phyloP scores from a whole-genome alignment of 1,140 invertebrate genomes.

The Dendrolimus punctatus region DNA sequence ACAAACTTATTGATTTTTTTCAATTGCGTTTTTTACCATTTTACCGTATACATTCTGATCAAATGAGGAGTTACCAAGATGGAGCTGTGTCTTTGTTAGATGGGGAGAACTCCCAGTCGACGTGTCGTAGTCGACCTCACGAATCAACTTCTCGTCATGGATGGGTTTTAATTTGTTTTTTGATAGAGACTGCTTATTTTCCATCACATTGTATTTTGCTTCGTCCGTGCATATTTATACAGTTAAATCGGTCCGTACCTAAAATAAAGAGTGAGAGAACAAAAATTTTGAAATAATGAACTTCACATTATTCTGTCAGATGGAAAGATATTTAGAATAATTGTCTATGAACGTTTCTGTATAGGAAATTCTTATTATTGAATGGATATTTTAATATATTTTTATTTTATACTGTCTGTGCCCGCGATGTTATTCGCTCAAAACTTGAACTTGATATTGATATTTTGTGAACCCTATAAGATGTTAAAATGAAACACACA shows the following conservation, averaged over 20 bases:
- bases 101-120: slow-evolving; percentile 18
- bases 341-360: slow-evolving; percentile 10
- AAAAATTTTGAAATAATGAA: slow-evolving; percentile 33
- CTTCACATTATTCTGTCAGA: slow-evolving; percentile 35
- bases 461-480: too few relatives aligned
- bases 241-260: slow-evolving; percentile 17
- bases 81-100: slow-evolving; percentile 30
- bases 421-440: too few relatives aligned
- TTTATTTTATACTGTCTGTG: too few relatives aligned
- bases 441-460: too few relatives aligned
- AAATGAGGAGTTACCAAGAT: slow-evolving; percentile 27
- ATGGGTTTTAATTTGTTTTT: slow-evolving; percentile 50
- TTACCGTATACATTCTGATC: too few relatives aligned
- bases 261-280: slow-evolving; percentile 20
- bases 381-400: too few relatives aligned
- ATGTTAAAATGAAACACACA: too few relatives aligned
- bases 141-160: slow-evolving; percentile 51
- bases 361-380: too few relatives aligned
- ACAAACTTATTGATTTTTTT: too few relatives aligned
- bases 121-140: slow-evolving; percentile 42
- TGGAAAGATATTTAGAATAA: slow-evolving; percentile 10
- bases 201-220: slow-evolving; percentile 63
- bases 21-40: too few relatives aligned
- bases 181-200: slow-evolving; percentile 54
- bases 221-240: slow-evolving; percentile 50